A percentile compares a stretch with the other conserved stretches of the same genome.
These are phyloP conservation scores for Calephelis virginiensis DNA, from an alignment of 1,140 invertebrate species.

Conservation along the genomic window DNA sequence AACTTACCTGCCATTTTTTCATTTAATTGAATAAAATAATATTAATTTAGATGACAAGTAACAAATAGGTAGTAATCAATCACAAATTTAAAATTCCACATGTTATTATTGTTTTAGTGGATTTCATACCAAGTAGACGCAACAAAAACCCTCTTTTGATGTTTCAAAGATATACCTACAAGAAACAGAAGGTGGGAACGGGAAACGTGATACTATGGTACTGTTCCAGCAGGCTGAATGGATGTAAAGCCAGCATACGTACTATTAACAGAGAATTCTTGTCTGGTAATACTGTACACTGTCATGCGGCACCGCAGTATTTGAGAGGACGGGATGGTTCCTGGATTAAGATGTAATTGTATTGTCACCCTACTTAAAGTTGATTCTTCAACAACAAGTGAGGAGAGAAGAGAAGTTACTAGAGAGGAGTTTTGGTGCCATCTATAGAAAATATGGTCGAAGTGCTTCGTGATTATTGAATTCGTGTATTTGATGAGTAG, in stretches of 20 bases:
- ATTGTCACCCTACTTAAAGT: too few species aligned
- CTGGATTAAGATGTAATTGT: neutral
- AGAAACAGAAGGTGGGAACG: constrained; percentile 30
- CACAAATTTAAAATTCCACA: too few species aligned
- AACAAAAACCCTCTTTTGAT: constrained; percentile 43
- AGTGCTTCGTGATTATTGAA: too few species aligned
- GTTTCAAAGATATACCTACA: constrained; percentile 41
- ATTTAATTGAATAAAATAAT: too few species aligned
- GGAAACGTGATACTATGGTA: constrained; percentile 34
- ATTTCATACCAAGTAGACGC: constrained; percentile 33
- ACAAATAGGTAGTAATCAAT: too few species aligned
- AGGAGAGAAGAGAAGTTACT: too few species aligned
- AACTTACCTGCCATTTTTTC: too few species aligned
- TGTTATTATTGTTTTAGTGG: neutral
- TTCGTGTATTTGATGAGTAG: too few species aligned
- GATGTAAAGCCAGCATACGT: constrained; percentile 24
- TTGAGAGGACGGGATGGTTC: neutral
- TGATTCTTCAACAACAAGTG: too few species aligned
- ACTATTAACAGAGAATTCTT: constrained; percentile 1
- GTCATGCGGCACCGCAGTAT: neutral
- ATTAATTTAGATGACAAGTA: too few species aligned
- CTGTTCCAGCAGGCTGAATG: constrained; percentile 23
- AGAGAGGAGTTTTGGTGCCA: too few species aligned
- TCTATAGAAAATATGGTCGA: too few species aligned
- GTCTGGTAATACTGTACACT: neutral